Base-by-base conservation (phyloP, 1,140 invertebrate species). In the Aphelenchoides besseyi region DNA sequence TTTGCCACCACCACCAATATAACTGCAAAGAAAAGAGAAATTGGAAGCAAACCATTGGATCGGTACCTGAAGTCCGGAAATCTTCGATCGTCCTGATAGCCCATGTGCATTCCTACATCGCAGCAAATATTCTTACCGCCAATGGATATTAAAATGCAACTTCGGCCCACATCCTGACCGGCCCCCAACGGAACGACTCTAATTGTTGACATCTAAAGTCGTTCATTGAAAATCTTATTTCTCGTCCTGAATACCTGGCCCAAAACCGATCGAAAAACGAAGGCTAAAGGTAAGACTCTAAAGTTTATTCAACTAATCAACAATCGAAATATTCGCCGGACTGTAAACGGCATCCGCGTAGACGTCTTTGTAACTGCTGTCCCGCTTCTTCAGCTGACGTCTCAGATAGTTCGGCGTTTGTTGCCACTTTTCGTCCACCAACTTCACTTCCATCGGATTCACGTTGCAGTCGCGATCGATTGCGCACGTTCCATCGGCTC, bases 101-200 rank as follows among this genome's bases (percentile, higher is more conserved):
- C 97, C 97, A 99, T 99, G 84, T 99, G 97, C 96, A 99, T 99
- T 41, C 97, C 97, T 87, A 96, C 99, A 85, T 99, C 97, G 29
- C 99, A 86, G 97, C 99, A 99, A 57, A 99, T 92, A 87, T 98
- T 97, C 87, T 98, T 97, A 12, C 94, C 94, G 55, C 94, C 95
- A 88, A 99, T 94, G 0, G 92, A 91, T 0, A 98, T 88, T 9
- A 99, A 85, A 74, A 99, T 93, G 83, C 97, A 99, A 85, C 95
- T 98, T 64, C 97, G 88, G 0, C 97, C 97, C 33, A 99, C 97
- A 91, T 99, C 97, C 52, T 84, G 82, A 12, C 82, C 82, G 1
- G 82, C 82, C 16, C 82, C 82, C 1, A 85, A 55, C 1, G 79
- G 82, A 9, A 84, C 78, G 48, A 84, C 61, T 82, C 83, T 26